Evolutionary conservation across 2,113 vertebrate species (phyloP).

Genomic region (Noctilio leporinus): DNA sequence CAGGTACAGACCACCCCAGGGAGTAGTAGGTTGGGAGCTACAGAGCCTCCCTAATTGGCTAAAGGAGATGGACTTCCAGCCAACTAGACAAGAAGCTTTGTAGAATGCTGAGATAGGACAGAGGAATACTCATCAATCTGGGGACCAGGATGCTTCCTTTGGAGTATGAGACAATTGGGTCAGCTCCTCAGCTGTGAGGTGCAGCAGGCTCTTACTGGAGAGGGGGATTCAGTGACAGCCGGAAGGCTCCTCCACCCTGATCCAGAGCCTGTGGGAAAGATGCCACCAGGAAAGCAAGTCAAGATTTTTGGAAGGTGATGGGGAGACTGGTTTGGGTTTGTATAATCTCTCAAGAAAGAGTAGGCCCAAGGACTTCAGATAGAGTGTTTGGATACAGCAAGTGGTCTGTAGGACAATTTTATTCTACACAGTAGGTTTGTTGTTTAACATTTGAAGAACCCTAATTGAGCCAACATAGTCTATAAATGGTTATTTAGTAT

Average conservation of each 20-base stretch:
- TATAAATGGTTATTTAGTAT: neutral
- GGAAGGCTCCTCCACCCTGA: neutral
- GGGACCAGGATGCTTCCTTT: neutral
- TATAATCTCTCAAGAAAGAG: neutral
- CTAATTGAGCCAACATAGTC: neutral
- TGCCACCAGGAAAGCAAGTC: neutral
- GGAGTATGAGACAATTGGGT: neutral
- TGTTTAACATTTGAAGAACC: neutral
- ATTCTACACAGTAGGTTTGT: too few relatives aligned
- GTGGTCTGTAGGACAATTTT: neutral
- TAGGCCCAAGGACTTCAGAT: neutral
- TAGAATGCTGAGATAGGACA: neutral
- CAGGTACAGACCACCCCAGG: neutral
- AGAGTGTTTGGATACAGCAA: fast-evolving
- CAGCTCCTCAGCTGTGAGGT: neutral
- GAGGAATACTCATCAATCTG: neutral
- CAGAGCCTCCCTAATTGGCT: neutral
- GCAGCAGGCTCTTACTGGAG: neutral
- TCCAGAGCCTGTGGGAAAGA: neutral
- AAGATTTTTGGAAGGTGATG: neutral
- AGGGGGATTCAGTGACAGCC: neutral
- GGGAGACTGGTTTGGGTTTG: neutral
- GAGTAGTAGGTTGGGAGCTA: neutral
- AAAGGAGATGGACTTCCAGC: neutral
- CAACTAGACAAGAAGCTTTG: neutral